Conservation (phyloP, 2,797 vertebrate species). For the Anas acuta region DNA sequence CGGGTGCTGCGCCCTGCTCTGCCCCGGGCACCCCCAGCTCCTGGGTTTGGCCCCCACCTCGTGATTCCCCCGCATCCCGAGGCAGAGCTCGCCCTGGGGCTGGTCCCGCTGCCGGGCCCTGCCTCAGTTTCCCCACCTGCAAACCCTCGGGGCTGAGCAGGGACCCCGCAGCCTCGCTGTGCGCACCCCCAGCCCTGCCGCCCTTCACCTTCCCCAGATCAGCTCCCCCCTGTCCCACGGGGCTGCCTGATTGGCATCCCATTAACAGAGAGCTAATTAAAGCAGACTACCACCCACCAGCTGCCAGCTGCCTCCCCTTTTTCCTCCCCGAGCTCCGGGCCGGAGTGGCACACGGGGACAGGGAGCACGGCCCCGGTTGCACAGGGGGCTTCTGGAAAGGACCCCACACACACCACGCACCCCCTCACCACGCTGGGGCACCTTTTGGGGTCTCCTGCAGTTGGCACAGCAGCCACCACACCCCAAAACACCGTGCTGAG, state of each 20-base stretch:
- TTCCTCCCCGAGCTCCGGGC: background rate
- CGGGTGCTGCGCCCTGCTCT: background rate
- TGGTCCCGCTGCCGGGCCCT: background rate
- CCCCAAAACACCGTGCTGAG: background rate
- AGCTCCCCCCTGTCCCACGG: background rate
- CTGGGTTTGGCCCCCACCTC: background rate
- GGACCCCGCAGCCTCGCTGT: accelerated
- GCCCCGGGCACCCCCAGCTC: background rate
- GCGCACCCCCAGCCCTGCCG: background rate
- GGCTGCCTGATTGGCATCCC: conserved; percentile 41
- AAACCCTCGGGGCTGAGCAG: background rate
- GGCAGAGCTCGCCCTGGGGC: background rate
- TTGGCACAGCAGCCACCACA: accelerated
- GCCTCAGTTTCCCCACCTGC: background rate
- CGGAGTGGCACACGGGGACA: background rate
- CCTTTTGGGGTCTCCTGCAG: background rate
- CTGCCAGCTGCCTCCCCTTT: conserved; percentile 48
- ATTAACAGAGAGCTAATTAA: conserved; percentile 61
- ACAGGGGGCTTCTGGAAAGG: background rate
- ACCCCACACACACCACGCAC: background rate
- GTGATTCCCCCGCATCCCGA: background rate
- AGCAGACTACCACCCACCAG: conserved; percentile 51
- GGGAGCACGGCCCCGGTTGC: background rate
- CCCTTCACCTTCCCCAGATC: background rate
- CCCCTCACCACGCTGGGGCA: background rate